A percentile compares a stretch with the other conserved stretches of the same genome.
phyloP scores from a whole-genome alignment of 2,797 vertebrate genomes.

The Enteromius mattozi region DNA sequence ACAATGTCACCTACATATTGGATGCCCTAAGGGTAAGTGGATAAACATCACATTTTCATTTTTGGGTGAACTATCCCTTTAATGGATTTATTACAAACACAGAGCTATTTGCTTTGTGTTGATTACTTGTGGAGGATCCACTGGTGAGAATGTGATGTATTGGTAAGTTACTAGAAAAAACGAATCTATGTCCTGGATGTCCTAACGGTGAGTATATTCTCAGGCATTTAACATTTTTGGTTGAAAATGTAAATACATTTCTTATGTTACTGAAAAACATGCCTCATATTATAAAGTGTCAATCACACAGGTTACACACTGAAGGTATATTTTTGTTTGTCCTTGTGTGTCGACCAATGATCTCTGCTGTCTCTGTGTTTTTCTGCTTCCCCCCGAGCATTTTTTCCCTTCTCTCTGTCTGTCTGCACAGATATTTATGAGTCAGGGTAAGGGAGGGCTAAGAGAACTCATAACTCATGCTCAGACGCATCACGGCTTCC shows the following conservation, averaged over 20 bases:
- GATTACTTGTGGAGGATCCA: not conserved
- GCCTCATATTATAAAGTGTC: not conserved
- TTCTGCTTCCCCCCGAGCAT: not conserved
- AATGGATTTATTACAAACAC: not conserved
- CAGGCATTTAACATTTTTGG: not conserved
- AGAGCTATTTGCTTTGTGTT: not conserved
- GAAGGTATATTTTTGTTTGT: slow-evolving; percentile 14
- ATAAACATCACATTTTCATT: no score
- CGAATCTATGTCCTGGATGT: not conserved
- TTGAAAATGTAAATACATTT: not conserved
- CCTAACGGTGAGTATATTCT: not conserved
- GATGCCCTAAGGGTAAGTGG: no score
- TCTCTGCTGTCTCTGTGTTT: not conserved
- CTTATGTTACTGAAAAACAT: not conserved
- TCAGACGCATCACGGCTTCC: slow-evolving; percentile 18
- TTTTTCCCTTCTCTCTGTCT: slow-evolving; percentile 9
- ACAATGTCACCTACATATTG: no score
- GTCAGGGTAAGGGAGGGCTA: slow-evolving; percentile 24
- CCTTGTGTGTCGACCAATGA: not conserved
- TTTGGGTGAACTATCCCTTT: no score
- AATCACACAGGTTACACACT: not conserved
- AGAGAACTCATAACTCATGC: slow-evolving; percentile 48
- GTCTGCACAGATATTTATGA: slow-evolving; percentile 47
- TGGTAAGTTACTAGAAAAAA: not conserved
- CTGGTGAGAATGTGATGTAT: not conserved